phyloP scores from a whole-genome alignment of 2,888 invertebrate species.

The Parapristionchus giblindavisi region DNA sequence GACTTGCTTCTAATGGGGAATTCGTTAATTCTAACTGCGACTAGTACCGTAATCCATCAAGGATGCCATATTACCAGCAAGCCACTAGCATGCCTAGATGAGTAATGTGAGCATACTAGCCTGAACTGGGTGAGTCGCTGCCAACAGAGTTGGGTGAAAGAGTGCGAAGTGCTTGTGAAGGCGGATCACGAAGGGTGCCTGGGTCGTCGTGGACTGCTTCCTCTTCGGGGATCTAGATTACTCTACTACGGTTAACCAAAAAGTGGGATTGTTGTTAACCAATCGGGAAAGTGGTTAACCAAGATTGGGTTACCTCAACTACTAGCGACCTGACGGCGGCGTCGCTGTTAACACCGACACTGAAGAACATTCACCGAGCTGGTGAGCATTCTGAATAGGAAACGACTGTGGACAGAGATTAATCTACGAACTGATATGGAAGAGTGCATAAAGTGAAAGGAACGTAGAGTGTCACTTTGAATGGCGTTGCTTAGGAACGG shows the following conservation, averaged over 20 bases:
- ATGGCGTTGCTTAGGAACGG: constrained; percentile 7
- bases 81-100: not conserved
- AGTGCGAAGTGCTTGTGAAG: constrained; percentile 52
- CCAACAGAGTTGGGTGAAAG: constrained; percentile 41
- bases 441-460: too few relatives aligned
- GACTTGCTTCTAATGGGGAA: not conserved
- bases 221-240: constrained; percentile 28
- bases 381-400: constrained; percentile 28
- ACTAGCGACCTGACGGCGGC: constrained; percentile 50
- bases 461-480: not conserved
- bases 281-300: too few relatives aligned
- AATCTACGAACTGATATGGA: too few relatives aligned
- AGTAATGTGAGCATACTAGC: not conserved
- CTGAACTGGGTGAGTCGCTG: constrained; percentile 27
- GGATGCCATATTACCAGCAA: not conserved
- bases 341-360: constrained; percentile 58
- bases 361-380: constrained; percentile 61
- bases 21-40: not conserved
- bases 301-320: constrained; percentile 44
- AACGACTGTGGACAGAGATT: not conserved
- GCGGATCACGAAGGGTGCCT: constrained; percentile 30
- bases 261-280: not conserved
- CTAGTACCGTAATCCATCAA: not conserved
- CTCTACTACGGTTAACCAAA: not conserved
- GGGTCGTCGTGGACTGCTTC: constrained; percentile 30